Percentiles rank a stretch among this genome's conserved stretches.
Conservation (phyloP, 2,113 vertebrate species). For the Delphinus delphis region DNA sequence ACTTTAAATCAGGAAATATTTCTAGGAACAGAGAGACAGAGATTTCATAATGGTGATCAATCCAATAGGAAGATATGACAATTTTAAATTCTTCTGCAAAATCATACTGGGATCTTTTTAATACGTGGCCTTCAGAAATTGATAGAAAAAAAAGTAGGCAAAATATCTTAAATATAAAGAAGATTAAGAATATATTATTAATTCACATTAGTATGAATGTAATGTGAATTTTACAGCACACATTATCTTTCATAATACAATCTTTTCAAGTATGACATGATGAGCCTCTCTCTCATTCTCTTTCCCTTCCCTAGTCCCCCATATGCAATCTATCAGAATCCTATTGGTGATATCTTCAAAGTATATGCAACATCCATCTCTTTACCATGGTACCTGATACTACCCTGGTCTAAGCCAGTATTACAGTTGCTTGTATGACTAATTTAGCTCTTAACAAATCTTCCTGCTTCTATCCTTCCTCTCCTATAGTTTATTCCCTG, state of each 20-base stretch:
- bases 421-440: neutral
- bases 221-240: neutral
- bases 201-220: neutral
- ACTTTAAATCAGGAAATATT: neutral
- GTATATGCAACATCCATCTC: neutral
- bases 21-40: neutral
- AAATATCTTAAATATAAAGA: neutral
- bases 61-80: neutral
- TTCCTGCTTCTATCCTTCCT: neutral
- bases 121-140: neutral
- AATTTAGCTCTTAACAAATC: neutral
- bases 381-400: neutral
- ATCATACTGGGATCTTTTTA: neutral
- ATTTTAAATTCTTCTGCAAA: neutral
- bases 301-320: neutral
- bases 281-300: neutral
- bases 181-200: neutral
- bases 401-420: neutral
- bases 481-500: neutral
- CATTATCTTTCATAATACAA: neutral
- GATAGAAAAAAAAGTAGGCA: neutral
- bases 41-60: neutral
- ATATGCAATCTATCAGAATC: neutral
- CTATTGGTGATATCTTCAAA: neutral
- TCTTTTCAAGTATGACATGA: neutral